Evolutionary conservation across 2,113 vertebrate genomes (phyloP), one percentile per base, ranked within the genome.

Genomic region (Pongo abelii): DNA sequence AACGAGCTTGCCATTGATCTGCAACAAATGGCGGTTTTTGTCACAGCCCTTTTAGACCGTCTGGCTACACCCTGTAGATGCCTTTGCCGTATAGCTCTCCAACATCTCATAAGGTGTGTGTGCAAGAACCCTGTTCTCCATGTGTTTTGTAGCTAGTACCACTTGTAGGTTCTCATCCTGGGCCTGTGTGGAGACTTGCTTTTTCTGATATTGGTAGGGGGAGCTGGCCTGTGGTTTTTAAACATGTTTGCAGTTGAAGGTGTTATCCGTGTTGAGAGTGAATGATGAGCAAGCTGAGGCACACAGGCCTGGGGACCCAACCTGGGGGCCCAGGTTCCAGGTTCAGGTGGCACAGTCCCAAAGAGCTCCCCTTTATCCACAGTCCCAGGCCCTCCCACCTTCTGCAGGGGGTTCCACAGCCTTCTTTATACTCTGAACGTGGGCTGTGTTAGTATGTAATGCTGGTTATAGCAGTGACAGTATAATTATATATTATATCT

Each of bases 1-100:
- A n/a, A n/a, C n/a, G n/a, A n/a, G n/a, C n/a, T n/a, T n/a, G n/a
- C n/a, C n/a, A n/a, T n/a, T n/a, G n/a, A n/a, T n/a, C n/a, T n/a
- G n/a, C n/a, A n/a, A n/a, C n/a, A n/a, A n/a, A n/a, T n/a, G n/a
- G n/a, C n/a, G n/a, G n/a, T n/a, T n/a, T n/a, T n/a, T n/a, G n/a
- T n/a, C n/a, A n/a, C n/a, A n/a, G n/a, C n/a, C n/a, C n/a, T n/a
- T n/a, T n/a, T n/a, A 88, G 99, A 99, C 97, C 99, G 99, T 38
- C 97, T 99, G 78, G 99, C 99, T 13, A 98, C 99, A 2, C 99
- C 99, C 0, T 99, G 99, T 94, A 46, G 46, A 99, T 99, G 98
- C 99, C 99, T 59, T 99, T 99, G 0, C 99, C 99, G 92, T 99
- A 99, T 91, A 99, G 99, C 98, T 99, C 99, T 6, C 99, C 99